phyloP scores from a whole-genome alignment of 2,888 invertebrate genomes.

The Apocheima hispidaria region DNA sequence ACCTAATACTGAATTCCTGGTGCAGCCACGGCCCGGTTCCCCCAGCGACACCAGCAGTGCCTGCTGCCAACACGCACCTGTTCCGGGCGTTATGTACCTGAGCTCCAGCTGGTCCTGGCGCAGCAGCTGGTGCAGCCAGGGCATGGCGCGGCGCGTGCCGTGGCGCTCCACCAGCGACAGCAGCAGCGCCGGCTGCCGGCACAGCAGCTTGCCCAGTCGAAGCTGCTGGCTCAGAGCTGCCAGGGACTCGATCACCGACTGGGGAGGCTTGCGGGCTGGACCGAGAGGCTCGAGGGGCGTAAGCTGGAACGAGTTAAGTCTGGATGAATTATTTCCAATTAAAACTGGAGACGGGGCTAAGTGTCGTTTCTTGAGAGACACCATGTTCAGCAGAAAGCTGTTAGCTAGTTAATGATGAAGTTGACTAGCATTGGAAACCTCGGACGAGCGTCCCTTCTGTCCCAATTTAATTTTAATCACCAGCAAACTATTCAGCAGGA shows the following conservation, averaged over 20 bases:
- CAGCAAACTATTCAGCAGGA: too few relatives aligned
- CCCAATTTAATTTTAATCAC: too few relatives aligned
- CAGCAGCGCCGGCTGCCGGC: slow-evolving; percentile 96
- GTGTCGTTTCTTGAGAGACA: too few relatives aligned
- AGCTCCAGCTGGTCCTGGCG: slow-evolving; percentile 95
- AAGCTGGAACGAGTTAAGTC: slow-evolving; percentile 72
- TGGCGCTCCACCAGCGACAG: slow-evolving; percentile 96
- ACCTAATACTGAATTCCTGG: too few relatives aligned
- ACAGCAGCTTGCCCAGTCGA: slow-evolving; percentile 95
- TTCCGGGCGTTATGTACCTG: slow-evolving; percentile 45
- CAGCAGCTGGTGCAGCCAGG: slow-evolving; percentile 97
- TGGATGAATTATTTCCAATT: background rate
- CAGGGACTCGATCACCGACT: slow-evolving; percentile 91
- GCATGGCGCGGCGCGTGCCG: slow-evolving; percentile 97
- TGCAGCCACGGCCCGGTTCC: too few relatives aligned
- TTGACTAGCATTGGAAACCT: too few relatives aligned
- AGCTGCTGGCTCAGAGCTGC: slow-evolving; percentile 91
- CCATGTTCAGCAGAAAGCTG: too few relatives aligned
- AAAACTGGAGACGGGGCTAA: too few relatives aligned
- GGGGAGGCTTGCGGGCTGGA: slow-evolving; percentile 93
- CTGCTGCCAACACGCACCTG: background rate
- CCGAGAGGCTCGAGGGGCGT: slow-evolving; percentile 95
- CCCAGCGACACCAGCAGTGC: background rate
- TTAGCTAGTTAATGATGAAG: too few relatives aligned
- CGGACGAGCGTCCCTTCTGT: too few relatives aligned